Base-by-base conservation (phyloP, 2,797 vertebrate species). In the Phrynocephalus vlangalii region DNA sequence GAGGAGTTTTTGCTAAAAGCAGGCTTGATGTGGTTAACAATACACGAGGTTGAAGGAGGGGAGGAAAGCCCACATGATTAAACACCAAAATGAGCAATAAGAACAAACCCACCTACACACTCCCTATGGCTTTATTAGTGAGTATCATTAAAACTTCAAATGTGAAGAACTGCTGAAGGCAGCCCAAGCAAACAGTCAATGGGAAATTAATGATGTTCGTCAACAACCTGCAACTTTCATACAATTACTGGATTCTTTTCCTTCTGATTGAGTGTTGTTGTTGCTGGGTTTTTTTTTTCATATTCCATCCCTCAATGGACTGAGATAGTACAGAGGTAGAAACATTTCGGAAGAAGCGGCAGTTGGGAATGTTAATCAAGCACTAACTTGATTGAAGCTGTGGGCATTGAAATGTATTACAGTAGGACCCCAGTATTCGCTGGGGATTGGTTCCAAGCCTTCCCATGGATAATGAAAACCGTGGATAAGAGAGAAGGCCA, bases 171-270 rank as follows among this genome's bases (percentile, higher is more conserved):
- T 33, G n/a, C 30, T 86, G 48, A 63, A 80, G 28, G 60, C 63
- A 88, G 71, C 81, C 88, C 82, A 88, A 92, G 78, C 30, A 91
- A 93, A 83, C 28, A 83, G 63, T 24, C 81, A 77, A 78, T 18
- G 86, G 38, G 84, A 75, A 91, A 93, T 30, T 85, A 91, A 92
- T 72, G 52, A 24, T 0, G 75, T 78, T 50, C 86, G 70, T 72
- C 83, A 92, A 88, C n/a, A 75, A 13, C 48, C 9, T 22, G 84
- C 71, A 63, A 79, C 63, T 86, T 52, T 26, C 20, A 84, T 6
- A 85, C 3, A 95, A 87, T 86, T 85, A 77, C 9, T 68, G 18
- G n/a, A 78, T 72, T 84, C 66, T 85, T 24, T 91, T 73, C 28
- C 28, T 79, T 88, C 15, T 71, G 92, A 91, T 28, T 18, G n/a